Base-by-base conservation (phyloP, 2,113 vertebrate genomes). In the Oreochromis tanganicae region DNA sequence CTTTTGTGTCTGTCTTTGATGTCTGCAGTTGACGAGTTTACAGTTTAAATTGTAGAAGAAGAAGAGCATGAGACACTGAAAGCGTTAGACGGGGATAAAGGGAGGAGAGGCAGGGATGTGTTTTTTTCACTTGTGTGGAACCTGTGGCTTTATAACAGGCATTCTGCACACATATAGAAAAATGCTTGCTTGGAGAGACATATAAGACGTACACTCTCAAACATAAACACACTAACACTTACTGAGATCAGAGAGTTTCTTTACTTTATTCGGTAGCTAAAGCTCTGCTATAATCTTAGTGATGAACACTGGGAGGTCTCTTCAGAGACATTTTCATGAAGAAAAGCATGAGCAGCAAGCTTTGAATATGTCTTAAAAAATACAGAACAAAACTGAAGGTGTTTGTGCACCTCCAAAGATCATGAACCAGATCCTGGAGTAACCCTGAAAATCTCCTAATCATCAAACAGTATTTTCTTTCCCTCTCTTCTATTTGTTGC, bases 1-100 rank as follows among this genome's bases (percentile, higher is more conserved):
- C 89, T 86, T 68, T 88, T 75, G 84, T 86, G 71, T 91, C 82
- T 87, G 71, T 81, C 92, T 91, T 93, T 95, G 93, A 94, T 93
- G 88, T 92, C 61, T 85, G 81, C 24, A 80, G 89, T 55, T 90
- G 90, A 94, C 87, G 73, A 85, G 54, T 92, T 91, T 92, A 66
- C 41, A 81, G 87, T 27, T 7, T 32, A 48, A 87, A 88, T 52
- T 83, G 80, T 43, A 50, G 75, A 59, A 61, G 75, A 89, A 52
- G 38, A 46, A 78, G 32, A 38, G 55, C 85, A 50, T 1, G 73
- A 63, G 61, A 9, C 5, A 41, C 6, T 34, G 17, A 48, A 73
- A 80, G 36, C 55, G 14, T 78, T 2, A 50, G 46, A 32, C 2
- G 43, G 50, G 4, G 54, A 43, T 56, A 17, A 50, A 56, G 32